These are phyloP conservation scores for Nesidiocoris tenuis DNA, from an alignment of 2,888 invertebrate species.

Conservation along the genomic window DNA sequence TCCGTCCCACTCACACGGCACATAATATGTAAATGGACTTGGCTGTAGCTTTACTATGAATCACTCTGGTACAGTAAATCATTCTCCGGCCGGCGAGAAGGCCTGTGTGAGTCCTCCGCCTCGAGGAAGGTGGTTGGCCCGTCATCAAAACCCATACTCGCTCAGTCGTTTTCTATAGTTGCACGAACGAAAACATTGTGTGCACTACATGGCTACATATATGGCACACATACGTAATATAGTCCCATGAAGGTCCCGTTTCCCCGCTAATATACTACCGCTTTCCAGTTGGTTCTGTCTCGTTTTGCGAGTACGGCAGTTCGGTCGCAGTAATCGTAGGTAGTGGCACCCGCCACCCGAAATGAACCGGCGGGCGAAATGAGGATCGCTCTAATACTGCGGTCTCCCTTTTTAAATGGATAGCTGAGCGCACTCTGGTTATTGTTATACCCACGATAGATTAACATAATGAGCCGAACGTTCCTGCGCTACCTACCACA, in stretches of 20 bases:
- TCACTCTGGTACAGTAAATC: conserved; percentile 9
- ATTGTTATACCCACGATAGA: too few species aligned
- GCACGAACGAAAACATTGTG: neutral
- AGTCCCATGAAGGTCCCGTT: neutral
- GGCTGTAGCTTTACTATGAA: conserved; percentile 21
- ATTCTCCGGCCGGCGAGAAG: neutral
- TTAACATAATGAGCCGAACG: too few species aligned
- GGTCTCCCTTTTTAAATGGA: too few species aligned
- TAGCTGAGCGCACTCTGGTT: too few species aligned
- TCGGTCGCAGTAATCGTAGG: neutral
- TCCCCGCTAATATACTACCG: neutral
- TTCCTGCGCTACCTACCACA: too few species aligned
- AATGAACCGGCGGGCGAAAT: neutral
- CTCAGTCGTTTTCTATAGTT: neutral
- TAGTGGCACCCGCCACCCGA: neutral
- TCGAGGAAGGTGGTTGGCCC: conserved; percentile 10
- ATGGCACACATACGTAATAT: neutral
- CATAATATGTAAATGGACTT: conserved; percentile 23
- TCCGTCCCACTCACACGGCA: neutral
- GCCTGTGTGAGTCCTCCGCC: neutral
- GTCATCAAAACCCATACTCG: conserved; percentile 8
- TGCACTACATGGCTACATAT: neutral
- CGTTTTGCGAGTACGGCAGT: too few species aligned
- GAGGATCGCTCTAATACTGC: too few species aligned
- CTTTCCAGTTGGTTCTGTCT: neutral